A percentile compares a stretch with the other conserved stretches of the same genome.
Conservation (phyloP, 2,888 invertebrate genomes). For the Bombylius major region DNA sequence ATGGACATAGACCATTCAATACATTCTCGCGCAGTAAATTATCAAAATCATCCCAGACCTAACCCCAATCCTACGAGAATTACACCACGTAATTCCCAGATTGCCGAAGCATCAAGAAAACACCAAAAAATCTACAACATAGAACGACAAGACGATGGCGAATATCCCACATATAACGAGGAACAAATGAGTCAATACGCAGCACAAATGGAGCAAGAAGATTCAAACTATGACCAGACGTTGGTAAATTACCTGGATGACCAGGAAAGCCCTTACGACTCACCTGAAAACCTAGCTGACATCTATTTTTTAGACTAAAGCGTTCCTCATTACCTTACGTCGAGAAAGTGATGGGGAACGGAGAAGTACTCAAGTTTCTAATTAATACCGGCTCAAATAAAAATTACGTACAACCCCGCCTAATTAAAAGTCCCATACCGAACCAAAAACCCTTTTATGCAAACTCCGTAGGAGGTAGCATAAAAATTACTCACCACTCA, state of each 20-base stretch:
- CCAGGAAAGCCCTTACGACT: not conserved
- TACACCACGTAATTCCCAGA: not conserved
- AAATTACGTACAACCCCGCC: slow-evolving; percentile 13
- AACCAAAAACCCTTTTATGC: slow-evolving; percentile 11
- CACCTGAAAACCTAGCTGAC: not conserved
- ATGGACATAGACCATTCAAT: no score
- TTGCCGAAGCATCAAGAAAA: not conserved
- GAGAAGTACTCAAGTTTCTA: slow-evolving; percentile 13
- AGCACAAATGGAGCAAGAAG: not conserved
- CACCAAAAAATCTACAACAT: not conserved
- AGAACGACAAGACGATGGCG: not conserved
- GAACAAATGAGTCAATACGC: no score
- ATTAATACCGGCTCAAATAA: slow-evolving; percentile 14
- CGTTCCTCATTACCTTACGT: slow-evolving; percentile 15
- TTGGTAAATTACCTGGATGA: no score
- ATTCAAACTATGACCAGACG: not conserved
- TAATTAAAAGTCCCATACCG: slow-evolving; percentile 4
- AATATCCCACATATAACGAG: not conserved
- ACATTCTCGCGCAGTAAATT: slow-evolving; percentile 9
- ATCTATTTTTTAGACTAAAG: slow-evolving; percentile 15
- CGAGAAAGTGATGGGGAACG: slow-evolving; percentile 12
- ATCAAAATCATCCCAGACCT: slow-evolving; percentile 5
- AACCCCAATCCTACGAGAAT: not conserved
- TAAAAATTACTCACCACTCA: slow-evolving; percentile 10
- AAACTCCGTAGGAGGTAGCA: slow-evolving; percentile 10